phyloP scores from a whole-genome alignment of 2,888 invertebrate species.

The Cremastinae sp. region DNA sequence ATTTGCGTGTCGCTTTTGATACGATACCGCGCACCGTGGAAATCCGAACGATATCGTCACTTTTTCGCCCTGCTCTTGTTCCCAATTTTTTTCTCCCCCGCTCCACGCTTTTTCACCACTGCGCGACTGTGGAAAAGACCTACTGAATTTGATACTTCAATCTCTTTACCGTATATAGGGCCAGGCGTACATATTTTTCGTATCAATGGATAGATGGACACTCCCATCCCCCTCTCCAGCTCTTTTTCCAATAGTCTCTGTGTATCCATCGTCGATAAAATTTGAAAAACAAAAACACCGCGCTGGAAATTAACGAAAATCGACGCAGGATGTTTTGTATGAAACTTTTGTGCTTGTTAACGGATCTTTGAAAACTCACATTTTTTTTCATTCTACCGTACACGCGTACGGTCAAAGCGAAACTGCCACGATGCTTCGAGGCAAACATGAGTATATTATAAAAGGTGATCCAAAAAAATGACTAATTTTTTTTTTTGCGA shows the following conservation, averaged over 20 bases:
- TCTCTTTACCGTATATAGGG: constrained; percentile 2
- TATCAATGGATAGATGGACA: constrained; percentile 29
- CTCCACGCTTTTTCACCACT: constrained; percentile 1
- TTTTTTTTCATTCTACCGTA: too few species aligned
- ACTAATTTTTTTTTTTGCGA: too few species aligned
- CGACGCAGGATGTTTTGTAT: background rate
- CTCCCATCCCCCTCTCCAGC: background rate
- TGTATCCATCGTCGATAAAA: background rate
- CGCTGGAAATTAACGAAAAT: constrained; percentile 27
- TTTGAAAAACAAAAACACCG: constrained; percentile 15
- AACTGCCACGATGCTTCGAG: too few species aligned
- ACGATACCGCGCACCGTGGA: constrained; percentile 32
- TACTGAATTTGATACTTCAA: constrained; percentile 41
- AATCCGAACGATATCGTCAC: constrained; percentile 35
- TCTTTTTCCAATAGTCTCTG: constrained; percentile 20
- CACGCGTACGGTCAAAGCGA: too few species aligned
- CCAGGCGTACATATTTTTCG: constrained; percentile 7
- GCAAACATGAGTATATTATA: too few species aligned
- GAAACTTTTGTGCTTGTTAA: too few species aligned
- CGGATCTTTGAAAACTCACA: too few species aligned
- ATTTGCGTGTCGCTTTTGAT: constrained; percentile 59
- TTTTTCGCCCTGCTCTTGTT: background rate
- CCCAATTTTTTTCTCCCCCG: too few species aligned
- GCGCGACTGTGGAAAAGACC: constrained; percentile 38
- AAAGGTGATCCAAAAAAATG: too few species aligned